These are phyloP conservation scores for Steatornis caripensis DNA, from an alignment of 2,113 vertebrate genomes.

Conservation along the genomic window DNA sequence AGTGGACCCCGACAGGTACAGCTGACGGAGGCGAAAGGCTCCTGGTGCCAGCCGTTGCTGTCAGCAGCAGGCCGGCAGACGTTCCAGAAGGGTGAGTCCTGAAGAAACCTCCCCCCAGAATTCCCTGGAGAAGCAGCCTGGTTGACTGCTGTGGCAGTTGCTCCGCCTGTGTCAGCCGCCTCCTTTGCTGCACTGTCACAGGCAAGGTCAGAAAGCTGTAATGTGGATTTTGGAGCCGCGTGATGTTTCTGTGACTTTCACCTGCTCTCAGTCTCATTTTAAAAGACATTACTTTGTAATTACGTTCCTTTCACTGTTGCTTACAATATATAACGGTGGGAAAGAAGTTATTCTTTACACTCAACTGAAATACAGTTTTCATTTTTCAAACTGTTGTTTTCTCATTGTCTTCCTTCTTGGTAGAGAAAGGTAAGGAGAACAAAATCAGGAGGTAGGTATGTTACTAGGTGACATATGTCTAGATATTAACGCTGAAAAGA, in stretches of 20 bases:
- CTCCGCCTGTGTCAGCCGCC: background rate
- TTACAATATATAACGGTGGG: background rate
- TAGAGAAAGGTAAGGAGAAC: background rate
- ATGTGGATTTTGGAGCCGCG: no score
- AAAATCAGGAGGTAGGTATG: background rate
- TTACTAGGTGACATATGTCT: no score
- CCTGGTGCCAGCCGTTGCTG: background rate
- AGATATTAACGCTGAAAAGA: no score
- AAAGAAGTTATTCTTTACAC: background rate
- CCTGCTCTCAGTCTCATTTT: background rate
- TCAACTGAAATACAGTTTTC: background rate
- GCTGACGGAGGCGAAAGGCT: background rate
- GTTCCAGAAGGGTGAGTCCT: background rate
- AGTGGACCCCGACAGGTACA: fast-evolving
- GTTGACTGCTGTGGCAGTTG: no score
- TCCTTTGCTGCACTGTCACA: background rate
- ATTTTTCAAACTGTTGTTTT: background rate
- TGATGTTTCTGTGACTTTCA: background rate
- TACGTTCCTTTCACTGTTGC: background rate
- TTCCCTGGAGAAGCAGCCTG: background rate
- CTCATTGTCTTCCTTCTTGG: background rate
- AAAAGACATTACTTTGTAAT: background rate
- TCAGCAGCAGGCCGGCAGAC: background rate
- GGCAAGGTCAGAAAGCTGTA: background rate
- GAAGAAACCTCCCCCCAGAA: no score